phyloP scores from a whole-genome alignment of 2,113 vertebrate species.

The Arvicanthis niloticus region DNA sequence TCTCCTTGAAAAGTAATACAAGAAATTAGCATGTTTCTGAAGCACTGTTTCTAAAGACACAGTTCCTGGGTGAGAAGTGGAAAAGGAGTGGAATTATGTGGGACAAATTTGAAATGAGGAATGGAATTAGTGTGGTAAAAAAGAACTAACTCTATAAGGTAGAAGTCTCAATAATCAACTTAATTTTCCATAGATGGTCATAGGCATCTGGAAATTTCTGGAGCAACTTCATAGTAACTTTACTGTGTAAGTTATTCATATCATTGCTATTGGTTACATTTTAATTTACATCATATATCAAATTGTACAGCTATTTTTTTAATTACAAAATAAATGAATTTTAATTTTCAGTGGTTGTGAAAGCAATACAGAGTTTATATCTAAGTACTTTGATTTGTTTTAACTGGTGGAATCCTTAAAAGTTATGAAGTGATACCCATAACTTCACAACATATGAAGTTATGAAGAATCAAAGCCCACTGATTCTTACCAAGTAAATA shows the following conservation, averaged over 20 bases:
- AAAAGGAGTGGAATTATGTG: background rate
- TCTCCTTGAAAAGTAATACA: background rate
- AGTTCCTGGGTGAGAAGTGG: background rate
- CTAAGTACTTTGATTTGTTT: background rate
- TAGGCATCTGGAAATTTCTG: background rate
- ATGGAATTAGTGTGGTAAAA: background rate
- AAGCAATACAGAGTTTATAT: background rate
- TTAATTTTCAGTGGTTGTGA: background rate
- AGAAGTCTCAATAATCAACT: background rate
- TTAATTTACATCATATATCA: background rate
- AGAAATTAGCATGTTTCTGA: background rate
- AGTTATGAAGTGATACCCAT: background rate
- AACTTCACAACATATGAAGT: too few species aligned
- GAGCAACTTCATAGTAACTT: background rate
- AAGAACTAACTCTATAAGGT: background rate
- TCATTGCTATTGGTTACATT: background rate
- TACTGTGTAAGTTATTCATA: background rate
- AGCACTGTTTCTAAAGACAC: background rate
- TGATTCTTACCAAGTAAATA: slow-evolving; percentile 14
- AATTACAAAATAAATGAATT: background rate
- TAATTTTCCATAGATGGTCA: background rate
- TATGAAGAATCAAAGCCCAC: background rate
- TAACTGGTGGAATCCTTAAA: background rate
- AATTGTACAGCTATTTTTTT: background rate
- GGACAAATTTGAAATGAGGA: background rate